phyloP scores from a whole-genome alignment of 2,797 vertebrate genomes.

The Hapalemur alaotrensis region DNA sequence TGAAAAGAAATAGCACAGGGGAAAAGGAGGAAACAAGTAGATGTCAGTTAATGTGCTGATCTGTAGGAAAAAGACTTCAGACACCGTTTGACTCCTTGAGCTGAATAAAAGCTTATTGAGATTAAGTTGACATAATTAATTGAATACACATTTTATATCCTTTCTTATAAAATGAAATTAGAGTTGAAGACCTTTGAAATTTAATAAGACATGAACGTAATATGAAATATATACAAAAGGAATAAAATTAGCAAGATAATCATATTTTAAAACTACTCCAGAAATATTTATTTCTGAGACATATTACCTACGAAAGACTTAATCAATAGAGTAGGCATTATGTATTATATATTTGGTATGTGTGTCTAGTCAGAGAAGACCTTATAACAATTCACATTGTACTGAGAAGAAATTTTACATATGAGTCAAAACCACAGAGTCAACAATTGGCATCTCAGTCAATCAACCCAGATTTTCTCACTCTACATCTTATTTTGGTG shows the following conservation, averaged over 20 bases:
- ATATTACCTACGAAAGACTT: background rate
- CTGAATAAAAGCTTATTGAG: conserved; percentile 53
- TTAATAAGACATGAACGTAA: conserved; percentile 41
- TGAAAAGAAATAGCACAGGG: conserved; percentile 59
- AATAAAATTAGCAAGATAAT: conserved; percentile 36
- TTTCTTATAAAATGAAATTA: conserved; percentile 35
- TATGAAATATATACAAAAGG: conserved; percentile 27
- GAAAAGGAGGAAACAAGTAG: conserved; percentile 15
- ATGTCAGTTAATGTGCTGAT: conserved; percentile 9
- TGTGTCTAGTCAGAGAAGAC: background rate
- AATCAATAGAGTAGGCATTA: background rate
- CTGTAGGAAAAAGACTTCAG: conserved; percentile 10
- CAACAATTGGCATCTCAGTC: background rate
- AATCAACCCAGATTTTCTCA: background rate
- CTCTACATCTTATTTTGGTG: rapidly evolving
- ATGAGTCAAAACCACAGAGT: background rate
- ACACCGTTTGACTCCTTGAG: conserved; percentile 27
- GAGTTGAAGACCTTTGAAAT: conserved; percentile 51
- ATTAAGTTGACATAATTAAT: conserved; percentile 63
- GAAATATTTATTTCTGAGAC: conserved; percentile 39
- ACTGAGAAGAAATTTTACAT: background rate
- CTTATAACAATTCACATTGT: background rate
- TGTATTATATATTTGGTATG: background rate
- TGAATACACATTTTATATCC: conserved; percentile 45
- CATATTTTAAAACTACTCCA: conserved; percentile 50